Conservation (phyloP, 1,140 invertebrate species). For the Phymastichus coffea region DNA sequence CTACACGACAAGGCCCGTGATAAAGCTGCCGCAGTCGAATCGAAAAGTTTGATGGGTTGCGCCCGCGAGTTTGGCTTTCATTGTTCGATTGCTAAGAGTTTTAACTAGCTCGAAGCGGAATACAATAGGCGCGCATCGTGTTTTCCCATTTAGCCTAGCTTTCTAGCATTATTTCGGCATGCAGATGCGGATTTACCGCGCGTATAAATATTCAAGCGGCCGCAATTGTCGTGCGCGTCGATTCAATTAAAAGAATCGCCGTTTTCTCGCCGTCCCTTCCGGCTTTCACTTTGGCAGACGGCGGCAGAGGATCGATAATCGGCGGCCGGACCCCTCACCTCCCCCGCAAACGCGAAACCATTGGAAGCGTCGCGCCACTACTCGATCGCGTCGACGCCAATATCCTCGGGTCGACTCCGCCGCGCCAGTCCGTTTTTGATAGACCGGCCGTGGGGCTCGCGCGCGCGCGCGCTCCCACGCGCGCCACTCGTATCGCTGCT, state of each 20-base stretch:
- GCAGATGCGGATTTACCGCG: background rate
- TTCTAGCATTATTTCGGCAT: background rate
- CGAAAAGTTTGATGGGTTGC: constrained; percentile 24
- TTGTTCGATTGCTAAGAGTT: constrained; percentile 11
- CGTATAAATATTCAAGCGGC: too few species aligned
- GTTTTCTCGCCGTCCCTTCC: too few species aligned
- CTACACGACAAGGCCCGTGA: background rate
- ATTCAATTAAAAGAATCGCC: too few species aligned
- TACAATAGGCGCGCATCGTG: constrained; percentile 6
- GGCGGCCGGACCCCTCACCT: too few species aligned
- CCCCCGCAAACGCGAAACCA: too few species aligned
- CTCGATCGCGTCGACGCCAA: background rate
- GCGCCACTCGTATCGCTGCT: constrained; percentile 8
- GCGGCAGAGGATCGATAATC: too few species aligned
- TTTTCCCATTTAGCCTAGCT: background rate
- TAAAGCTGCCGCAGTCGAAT: background rate
- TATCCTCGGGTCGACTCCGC: background rate
- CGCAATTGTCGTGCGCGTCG: too few species aligned
- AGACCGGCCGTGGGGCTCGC: too few species aligned
- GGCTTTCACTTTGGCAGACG: too few species aligned
- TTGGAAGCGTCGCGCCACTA: too few species aligned
- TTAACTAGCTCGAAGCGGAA: constrained; percentile 8
- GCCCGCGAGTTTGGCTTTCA: background rate
- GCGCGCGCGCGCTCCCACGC: constrained; percentile 21
- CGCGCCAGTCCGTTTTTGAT: too few species aligned